Evolutionary conservation across 1,140 invertebrate species (phyloP).

Genomic region (Drosophila mojavensis): DNA sequence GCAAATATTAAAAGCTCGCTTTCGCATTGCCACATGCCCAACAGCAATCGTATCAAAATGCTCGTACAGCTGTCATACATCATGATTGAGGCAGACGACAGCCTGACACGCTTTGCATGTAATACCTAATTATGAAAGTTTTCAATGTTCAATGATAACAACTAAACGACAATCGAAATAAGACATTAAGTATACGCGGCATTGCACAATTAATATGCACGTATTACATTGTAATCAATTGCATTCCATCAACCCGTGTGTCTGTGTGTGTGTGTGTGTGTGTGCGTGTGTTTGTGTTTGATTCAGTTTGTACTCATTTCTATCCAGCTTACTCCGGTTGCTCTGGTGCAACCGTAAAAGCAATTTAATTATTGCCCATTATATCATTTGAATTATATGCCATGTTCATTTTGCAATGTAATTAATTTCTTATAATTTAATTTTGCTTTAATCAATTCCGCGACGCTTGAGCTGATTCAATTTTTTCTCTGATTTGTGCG

Average conservation of each 20-base stretch:
- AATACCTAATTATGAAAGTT: constrained; percentile 38
- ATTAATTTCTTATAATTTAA: constrained; percentile 42
- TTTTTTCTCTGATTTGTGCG: constrained; percentile 33
- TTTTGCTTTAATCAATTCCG: constrained; percentile 19
- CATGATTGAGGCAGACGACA: neutral
- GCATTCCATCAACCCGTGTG: neutral
- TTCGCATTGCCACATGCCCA: constrained; percentile 29
- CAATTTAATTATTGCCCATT: constrained; percentile 29
- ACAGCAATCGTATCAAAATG: constrained; percentile 45
- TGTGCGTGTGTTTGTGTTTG: neutral
- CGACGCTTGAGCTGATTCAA: constrained; percentile 36
- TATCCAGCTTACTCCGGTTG: neutral
- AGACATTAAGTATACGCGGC: constrained; percentile 32
- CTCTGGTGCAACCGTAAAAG: neutral
- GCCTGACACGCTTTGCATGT: constrained; percentile 24
- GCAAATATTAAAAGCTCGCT: constrained; percentile 49
- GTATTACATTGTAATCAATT: constrained; percentile 15
- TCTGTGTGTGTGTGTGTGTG: neutral
- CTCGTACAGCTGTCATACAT: neutral
- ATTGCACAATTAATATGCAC: constrained; percentile 19
- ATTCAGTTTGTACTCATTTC: neutral
- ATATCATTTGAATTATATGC: constrained; percentile 21
- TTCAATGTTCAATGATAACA: constrained; percentile 19
- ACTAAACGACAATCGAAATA: constrained; percentile 7
- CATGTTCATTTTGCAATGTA: constrained; percentile 6